phyloP scores from a whole-genome alignment of 2,797 vertebrate species.

The Hypotaenidia okinawae region DNA sequence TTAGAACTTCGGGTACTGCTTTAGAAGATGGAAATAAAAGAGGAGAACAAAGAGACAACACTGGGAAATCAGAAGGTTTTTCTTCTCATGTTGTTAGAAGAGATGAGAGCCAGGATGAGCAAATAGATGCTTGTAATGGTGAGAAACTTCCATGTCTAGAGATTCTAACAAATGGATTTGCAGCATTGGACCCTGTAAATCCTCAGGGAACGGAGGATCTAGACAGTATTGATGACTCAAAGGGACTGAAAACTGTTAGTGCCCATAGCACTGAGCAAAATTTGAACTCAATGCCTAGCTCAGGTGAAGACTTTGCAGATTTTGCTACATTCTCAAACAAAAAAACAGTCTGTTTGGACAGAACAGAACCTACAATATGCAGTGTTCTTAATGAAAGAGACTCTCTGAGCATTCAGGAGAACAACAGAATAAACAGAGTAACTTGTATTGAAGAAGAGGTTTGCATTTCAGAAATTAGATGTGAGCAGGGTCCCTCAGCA shows the following conservation, averaged over 20 bases:
- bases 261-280: conserved; percentile 67
- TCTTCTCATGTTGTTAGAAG: conserved; percentile 58
- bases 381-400: conserved; percentile 66
- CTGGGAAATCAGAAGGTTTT: conserved; percentile 63
- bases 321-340: conserved; percentile 83
- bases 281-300: conserved; percentile 70
- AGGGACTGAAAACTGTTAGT: conserved; percentile 73
- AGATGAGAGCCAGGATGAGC: conserved; percentile 62
- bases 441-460: conserved; percentile 30
- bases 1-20: conserved; percentile 70
- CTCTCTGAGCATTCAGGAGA: conserved; percentile 69
- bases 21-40: conserved; percentile 66
- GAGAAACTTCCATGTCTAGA: conserved; percentile 75
- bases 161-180: conserved; percentile 85
- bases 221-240: conserved; percentile 65
- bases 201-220: conserved; percentile 83
- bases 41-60: conserved; percentile 68
- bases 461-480: conserved; percentile 68
- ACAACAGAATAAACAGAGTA: conserved; percentile 75
- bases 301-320: conserved; percentile 85
- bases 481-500: conserved; percentile 61
- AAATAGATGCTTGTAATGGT: conserved; percentile 82
- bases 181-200: conserved; percentile 77
- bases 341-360: conserved; percentile 67
- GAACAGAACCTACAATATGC: conserved; percentile 51